These are phyloP conservation scores for Gasteruption jaculator DNA, from an alignment of 2,888 invertebrate genomes.

Conservation along the genomic window DNA sequence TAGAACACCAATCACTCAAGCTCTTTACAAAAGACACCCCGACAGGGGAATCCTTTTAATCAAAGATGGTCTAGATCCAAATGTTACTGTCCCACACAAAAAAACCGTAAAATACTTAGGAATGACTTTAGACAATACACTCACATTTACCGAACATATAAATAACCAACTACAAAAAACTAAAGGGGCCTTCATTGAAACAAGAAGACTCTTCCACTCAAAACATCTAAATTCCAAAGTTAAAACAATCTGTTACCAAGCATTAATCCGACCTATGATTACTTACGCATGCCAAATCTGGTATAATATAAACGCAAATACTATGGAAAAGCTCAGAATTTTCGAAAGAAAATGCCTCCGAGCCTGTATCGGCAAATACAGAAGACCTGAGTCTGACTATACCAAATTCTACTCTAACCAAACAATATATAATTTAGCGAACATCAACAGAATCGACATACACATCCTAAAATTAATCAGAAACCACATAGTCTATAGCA, in stretches of 20 bases:
- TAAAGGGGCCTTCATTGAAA: slow-evolving; percentile 17
- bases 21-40: too few relatives aligned
- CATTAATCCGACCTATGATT: slow-evolving; percentile 19
- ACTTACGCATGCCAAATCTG: slow-evolving; percentile 20
- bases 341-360: too few relatives aligned
- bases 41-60: too few relatives aligned
- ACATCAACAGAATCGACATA: too few relatives aligned
- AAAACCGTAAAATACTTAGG: slow-evolving; percentile 23
- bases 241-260: slow-evolving; percentile 17
- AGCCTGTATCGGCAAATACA: too few relatives aligned
- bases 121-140: slow-evolving; percentile 16
- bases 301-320: slow-evolving; percentile 11
- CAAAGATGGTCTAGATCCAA: too few relatives aligned
- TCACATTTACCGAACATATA: slow-evolving; percentile 18
- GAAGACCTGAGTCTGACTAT: too few relatives aligned
- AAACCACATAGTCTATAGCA: too few relatives aligned
- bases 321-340: slow-evolving; percentile 16
- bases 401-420: too few relatives aligned
- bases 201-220: slow-evolving; percentile 19
- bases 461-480: too few relatives aligned
- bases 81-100: slow-evolving; percentile 12
- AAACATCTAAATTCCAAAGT: slow-evolving; percentile 12
- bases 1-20: too few relatives aligned
- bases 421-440: too few relatives aligned
- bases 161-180: slow-evolving; percentile 21